Conservation (phyloP, 1,140 invertebrate species). For the Cecropterus lyciades region DNA sequence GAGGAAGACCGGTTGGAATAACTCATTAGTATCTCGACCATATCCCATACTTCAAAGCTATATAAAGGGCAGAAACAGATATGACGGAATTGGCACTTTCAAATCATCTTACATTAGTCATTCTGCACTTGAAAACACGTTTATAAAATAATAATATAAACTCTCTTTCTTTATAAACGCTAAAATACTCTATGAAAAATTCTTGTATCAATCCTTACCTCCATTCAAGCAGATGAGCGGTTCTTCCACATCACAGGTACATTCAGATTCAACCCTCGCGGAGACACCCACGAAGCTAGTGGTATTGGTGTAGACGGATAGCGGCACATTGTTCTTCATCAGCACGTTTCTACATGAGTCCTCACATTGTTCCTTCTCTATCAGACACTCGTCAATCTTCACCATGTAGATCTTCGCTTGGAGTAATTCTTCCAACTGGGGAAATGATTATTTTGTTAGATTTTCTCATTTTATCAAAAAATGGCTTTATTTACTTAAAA, state of each 20-base stretch:
- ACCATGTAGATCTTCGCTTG: constrained; percentile 91
- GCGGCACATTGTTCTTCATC: constrained; percentile 89
- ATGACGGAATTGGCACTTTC: too few species aligned
- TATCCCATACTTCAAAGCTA: too few species aligned
- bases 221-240: constrained; percentile 89
- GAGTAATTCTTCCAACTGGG: constrained; percentile 88
- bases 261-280: constrained; percentile 91
- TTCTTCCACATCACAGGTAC: constrained; percentile 86
- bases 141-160: too few species aligned
- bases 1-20: too few species aligned
- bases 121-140: too few species aligned
- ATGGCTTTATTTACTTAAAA: too few species aligned
- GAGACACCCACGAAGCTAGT: constrained; percentile 95
- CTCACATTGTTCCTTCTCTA: constrained; percentile 89
- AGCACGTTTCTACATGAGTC: constrained; percentile 90
- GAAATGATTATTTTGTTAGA: background rate
- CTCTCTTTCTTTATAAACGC: too few species aligned
- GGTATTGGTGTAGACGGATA: constrained; percentile 93
- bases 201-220: constrained; percentile 73
- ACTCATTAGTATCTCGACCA: too few species aligned
- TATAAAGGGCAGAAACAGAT: too few species aligned
- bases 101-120: too few species aligned
- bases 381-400: constrained; percentile 94
- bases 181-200: too few species aligned
- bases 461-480: too few species aligned